Conservation (phyloP, 2,888 invertebrate species). For the Melanchra persicariae region DNA sequence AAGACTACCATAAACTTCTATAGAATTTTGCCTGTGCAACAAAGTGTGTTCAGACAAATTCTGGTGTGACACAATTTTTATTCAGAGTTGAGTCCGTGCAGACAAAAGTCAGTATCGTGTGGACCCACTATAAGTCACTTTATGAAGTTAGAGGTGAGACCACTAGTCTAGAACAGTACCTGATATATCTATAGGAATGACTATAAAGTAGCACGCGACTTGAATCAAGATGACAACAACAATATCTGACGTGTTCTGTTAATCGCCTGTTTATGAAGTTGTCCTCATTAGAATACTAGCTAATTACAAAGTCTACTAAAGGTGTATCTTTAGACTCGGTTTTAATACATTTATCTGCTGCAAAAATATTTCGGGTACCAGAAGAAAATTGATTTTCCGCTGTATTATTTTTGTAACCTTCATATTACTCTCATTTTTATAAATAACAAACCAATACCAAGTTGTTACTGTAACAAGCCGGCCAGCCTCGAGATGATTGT, state of each 20-base stretch:
- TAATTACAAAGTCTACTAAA: background rate
- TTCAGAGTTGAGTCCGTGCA: too few relatives aligned
- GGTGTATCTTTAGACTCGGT: background rate
- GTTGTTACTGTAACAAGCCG: conserved; percentile 66
- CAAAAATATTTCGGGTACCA: background rate
- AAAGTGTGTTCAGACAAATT: too few relatives aligned
- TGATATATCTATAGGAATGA: background rate
- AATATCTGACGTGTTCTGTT: background rate
- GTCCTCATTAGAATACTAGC: conserved; percentile 26
- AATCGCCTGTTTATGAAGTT: conserved; percentile 21
- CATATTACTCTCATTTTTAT: conserved; percentile 53
- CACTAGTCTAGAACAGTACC: background rate
- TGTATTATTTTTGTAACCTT: conserved; percentile 36
- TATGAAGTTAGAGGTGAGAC: background rate
- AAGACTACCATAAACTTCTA: too few relatives aligned
- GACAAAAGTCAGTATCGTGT: too few relatives aligned
- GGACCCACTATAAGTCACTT: background rate
- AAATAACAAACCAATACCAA: conserved; percentile 67
- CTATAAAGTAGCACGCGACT: conserved; percentile 22
- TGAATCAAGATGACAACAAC: conserved; percentile 27
- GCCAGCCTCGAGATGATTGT: conserved; percentile 79
- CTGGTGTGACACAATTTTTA: too few relatives aligned
- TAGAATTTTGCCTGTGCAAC: too few relatives aligned
- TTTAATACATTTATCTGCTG: background rate
- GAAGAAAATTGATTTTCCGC: background rate